phyloP scores from a whole-genome alignment of 2,888 invertebrate genomes.

The Drosophila histrio region DNA sequence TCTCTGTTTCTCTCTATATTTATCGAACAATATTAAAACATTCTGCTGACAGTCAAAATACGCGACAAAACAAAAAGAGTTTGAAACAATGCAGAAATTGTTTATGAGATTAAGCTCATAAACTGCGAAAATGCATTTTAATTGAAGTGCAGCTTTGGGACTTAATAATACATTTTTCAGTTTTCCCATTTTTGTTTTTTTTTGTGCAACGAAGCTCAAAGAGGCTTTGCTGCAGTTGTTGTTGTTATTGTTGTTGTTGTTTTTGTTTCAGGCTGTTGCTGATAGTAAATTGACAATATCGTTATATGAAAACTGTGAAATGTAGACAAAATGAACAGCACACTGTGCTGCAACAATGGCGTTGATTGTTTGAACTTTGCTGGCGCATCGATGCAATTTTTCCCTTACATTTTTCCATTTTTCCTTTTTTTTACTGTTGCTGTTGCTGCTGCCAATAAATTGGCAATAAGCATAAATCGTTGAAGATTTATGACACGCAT shows the following conservation, averaged over 20 bases:
- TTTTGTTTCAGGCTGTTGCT: constrained; percentile 37
- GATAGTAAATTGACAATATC: constrained; percentile 74
- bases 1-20: constrained; percentile 2
- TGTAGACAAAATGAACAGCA: constrained; percentile 59
- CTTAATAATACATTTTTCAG: constrained; percentile 62
- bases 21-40: constrained; percentile 35
- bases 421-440: constrained; percentile 12
- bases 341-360: constrained; percentile 61
- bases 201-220: constrained; percentile 13
- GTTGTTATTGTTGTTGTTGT: constrained; percentile 14
- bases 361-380: constrained; percentile 78
- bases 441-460: constrained; percentile 64
- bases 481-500: constrained; percentile 57
- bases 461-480: constrained; percentile 74
- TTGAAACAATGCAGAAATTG: constrained; percentile 71
- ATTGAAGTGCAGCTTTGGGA: constrained; percentile 84
- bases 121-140: constrained; percentile 83
- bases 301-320: constrained; percentile 57
- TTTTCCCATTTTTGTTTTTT: constrained; percentile 33
- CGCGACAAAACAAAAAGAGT: constrained; percentile 40
- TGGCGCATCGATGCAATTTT: constrained; percentile 51
- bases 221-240: constrained; percentile 8
- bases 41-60: constrained; percentile 55
- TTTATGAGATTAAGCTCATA: constrained; percentile 81
- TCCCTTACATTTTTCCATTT: constrained; percentile 20